These are phyloP conservation scores for Bujurquina vittata DNA, from an alignment of 2,113 vertebrate genomes.

Conservation along the genomic window DNA sequence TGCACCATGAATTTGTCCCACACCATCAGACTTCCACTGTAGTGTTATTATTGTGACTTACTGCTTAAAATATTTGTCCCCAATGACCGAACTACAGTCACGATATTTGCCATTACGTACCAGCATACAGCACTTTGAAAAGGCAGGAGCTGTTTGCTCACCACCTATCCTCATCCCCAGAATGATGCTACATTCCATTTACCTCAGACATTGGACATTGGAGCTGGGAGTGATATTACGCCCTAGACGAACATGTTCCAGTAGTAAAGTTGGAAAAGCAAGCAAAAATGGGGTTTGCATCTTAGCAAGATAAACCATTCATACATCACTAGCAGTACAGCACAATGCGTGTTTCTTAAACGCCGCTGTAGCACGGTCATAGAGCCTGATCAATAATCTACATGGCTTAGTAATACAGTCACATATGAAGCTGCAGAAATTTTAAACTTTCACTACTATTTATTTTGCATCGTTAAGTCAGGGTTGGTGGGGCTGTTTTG, in stretches of 20 bases:
- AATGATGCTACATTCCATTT: not conserved
- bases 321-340: too few species aligned
- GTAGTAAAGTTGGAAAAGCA: not conserved
- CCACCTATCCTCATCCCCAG: not conserved
- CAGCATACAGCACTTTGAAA: not conserved
- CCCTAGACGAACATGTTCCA: not conserved
- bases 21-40: not conserved
- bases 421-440: too few species aligned
- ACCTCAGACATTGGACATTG: not conserved
- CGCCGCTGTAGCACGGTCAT: too few species aligned
- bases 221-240: not conserved
- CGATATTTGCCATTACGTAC: not conserved
- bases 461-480: not conserved
- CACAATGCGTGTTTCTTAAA: too few species aligned
- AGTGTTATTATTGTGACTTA: not conserved
- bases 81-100: not conserved
- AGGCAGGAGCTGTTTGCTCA: not conserved
- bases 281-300: not conserved
- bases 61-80: not conserved
- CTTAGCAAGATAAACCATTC: not conserved
- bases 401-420: too few species aligned
- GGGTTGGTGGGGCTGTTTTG: not conserved
- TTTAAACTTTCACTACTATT: not conserved
- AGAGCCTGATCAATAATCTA: too few species aligned
- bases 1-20: not conserved